Base-by-base conservation (phyloP, 1,140 invertebrate species). In the Thaumetopoea pityocampa region DNA sequence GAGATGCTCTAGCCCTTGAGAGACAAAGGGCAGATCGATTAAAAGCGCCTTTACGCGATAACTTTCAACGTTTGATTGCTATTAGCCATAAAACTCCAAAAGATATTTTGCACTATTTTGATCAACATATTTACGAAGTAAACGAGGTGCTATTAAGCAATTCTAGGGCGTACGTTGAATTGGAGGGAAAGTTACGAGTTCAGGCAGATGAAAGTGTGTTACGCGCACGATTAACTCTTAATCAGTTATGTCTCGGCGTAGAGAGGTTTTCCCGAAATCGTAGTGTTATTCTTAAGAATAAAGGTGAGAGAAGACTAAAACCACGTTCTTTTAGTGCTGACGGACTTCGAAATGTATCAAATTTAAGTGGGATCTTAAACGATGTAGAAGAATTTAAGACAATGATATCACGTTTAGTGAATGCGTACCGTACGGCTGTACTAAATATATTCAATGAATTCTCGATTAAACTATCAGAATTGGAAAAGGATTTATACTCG, bases 81-180 rank as follows among this genome's bases (percentile, higher is more conserved):
- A 33, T 69, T 14, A 71, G 68, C 4, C 54, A 76, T 20, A 44
- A 33, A 26, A 33, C 66, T 14, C 72, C 78, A 0, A 70, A 67
- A 50, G 55, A 65, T 19, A 40, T 79, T 17, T 20, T 79, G 6
- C 60, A 76, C 32, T 62, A 78, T 20, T 78, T 79, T 43, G 78
- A 82, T 52, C 56, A 73, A 41, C 51, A 49, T 5, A 67, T 67
- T 1, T 78, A 67, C 49, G 67, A 70, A 29, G 66, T 77, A 11
- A 82, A 82, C 52, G 68, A 78, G 40, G 74, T 79, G 36, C 33
- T 79, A 28, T 26, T 78, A 6, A 78, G 71, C 45, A 82, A 82
- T 42, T 54, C 24, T 12, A 60, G 68, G 46, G 65, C 67, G 4
- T 76, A 70, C 37, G 28, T 45, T 10, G 60, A 76, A 33, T 43